Base-by-base conservation (phyloP, 2,113 vertebrate genomes). In the Ictidomys tridecemlineatus region DNA sequence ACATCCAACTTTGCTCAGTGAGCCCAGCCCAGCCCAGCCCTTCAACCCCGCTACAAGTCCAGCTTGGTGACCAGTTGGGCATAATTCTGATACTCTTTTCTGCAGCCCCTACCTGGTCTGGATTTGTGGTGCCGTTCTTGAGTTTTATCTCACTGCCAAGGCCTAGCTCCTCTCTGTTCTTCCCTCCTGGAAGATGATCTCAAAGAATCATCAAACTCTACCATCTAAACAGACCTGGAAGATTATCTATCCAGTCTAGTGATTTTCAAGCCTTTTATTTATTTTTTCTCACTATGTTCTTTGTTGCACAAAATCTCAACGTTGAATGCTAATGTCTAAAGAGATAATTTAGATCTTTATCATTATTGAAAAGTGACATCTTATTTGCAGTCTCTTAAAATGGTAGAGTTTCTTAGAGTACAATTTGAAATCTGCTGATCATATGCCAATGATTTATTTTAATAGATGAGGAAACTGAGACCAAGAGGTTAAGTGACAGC, bases 301-400 rank as follows among this genome's bases (percentile, higher is more conserved):
- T 26, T 20, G n/a, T 61, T 80, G 30, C 30, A 58, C 11, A 48
- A 84, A 85, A 65, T 69, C 79, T 87, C 65, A 45, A 45, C 2
- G 17, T 22, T 70, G 58, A 63, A 72, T 16, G 26, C 9, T 76
- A 65, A 51, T n/a, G 67, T 65, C 72, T 79, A 28, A 61, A 73
- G 37, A 58, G 63, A 28, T 56, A 1, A 61, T 6, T 87, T 45
- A 73, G 95, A 90, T 82, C 30, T 30, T 79, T 4, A 70, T n/a
- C 22, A 24, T 76, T 58, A 65, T 53, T 67, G 76, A 94, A 87
- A 93, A 89, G 34, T 73, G n/a, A 69, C 67, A 63, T 90, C 77
- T 72, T 20, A 42, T n/a, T 37, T 78, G 34, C 78, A 45, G 45
- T 26, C 22, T 89, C 58, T 32, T 45, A 16, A 73, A 45, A 39